phyloP scores from a whole-genome alignment of 2,113 vertebrate species.

The Toxostoma redivivum region DNA sequence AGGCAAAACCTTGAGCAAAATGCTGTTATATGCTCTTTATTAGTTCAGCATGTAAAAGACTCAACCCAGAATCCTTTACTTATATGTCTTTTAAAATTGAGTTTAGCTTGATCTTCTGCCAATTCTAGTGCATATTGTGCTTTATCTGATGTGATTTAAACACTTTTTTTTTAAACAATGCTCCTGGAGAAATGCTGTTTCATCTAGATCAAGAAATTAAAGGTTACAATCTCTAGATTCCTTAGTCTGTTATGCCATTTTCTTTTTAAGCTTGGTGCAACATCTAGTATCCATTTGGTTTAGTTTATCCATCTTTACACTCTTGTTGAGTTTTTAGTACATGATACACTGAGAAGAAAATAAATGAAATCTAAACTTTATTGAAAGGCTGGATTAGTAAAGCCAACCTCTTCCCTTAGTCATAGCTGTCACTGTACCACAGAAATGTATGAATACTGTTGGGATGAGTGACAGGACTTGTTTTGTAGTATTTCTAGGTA shows the following conservation, averaged over 20 bases:
- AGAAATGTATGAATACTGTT: neutral
- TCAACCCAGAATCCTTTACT: neutral
- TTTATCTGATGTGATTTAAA: neutral
- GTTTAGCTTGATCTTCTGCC: neutral
- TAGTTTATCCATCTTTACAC: neutral
- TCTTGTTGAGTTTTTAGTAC: neutral
- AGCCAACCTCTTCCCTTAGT: neutral
- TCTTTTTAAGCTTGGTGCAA: neutral
- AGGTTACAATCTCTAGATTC: constrained; percentile 30
- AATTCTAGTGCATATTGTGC: neutral
- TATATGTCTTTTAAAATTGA: neutral
- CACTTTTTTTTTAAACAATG: neutral
- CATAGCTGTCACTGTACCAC: neutral
- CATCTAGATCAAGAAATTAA: neutral
- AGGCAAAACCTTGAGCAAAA: neutral
- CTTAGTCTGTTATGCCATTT: neutral
- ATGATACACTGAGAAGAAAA: neutral
- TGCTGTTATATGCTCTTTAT: neutral
- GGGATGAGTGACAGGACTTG: neutral
- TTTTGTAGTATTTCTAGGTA: constrained; percentile 17
- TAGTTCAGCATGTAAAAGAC: neutral
- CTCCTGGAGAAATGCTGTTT: neutral
- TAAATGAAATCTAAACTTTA: neutral
- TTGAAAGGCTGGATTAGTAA: neutral
- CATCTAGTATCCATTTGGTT: neutral